Evolutionary conservation across 2,113 vertebrate species (phyloP), one percentile per base, ranked within the genome.

Genomic region (Thunnus thynnus): DNA sequence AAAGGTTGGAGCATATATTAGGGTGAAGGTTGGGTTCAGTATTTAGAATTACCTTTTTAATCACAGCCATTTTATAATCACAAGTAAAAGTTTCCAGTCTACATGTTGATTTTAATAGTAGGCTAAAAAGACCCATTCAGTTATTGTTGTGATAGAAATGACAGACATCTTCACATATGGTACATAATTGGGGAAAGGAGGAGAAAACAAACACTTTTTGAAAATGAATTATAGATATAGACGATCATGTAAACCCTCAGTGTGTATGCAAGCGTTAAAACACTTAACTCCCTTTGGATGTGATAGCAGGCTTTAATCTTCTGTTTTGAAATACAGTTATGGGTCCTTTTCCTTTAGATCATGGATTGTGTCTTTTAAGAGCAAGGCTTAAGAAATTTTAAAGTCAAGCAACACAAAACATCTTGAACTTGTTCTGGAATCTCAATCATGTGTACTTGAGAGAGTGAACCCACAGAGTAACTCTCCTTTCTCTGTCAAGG

Each of bases 401-500:
- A 51, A 60, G 46, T 18, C 41, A 65, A 41, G 67, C 6, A 52
- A 27, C 13, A 36, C 3, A 73, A 60, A 22, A 65, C 41, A 20
- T 20, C 47, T 55, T 66, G 3, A 51, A 46, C n/a, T 25, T 50
- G 14, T 56, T 69, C 18, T 13, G 41, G 46, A 30, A 52, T 54
- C 16, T 68, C 48, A 63, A 5, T 58, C n/a, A 8, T 46, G 25
- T 8, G 10, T 13, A 51, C 51, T 64, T 22, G 32, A 70, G n/a
- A 72, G 27, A 30, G 27, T 30, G 16, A 47, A 46, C 13, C 14
- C 16, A 22, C 14, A 68, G 14, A 72, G 17, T 76, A 20, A 69
- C 46, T 81, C 17, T 47, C 55, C 41, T 67, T 48, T 5, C 25
- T 57, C 46, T 50, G 65, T 73, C 62, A 80, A 82, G 52, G 75